phyloP scores from a whole-genome alignment of 2,113 vertebrate species.

The Heterochromis multidens region DNA sequence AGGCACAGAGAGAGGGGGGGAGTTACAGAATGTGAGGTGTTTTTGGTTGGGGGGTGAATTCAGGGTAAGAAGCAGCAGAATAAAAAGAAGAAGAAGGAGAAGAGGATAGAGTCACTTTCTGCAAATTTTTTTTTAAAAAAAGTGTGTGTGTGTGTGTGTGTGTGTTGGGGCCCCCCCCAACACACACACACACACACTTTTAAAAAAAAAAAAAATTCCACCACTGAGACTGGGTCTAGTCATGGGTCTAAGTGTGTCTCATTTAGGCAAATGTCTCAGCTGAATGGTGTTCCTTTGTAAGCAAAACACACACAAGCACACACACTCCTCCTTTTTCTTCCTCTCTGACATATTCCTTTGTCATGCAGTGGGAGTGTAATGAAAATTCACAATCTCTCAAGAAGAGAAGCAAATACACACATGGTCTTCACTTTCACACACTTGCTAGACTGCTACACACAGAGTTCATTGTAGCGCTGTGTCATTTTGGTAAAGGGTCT shows the following conservation, averaged over 20 bases:
- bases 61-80: background rate
- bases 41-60: conserved; percentile 18
- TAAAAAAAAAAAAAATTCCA: no score
- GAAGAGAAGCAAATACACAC: background rate
- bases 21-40: conserved; percentile 11
- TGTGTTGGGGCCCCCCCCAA: no score
- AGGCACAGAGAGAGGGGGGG: conserved; percentile 15
- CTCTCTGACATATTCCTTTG: background rate
- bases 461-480: background rate
- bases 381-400: conserved; percentile 13
- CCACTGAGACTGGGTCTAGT: no score
- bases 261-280: conserved; percentile 50
- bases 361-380: background rate
- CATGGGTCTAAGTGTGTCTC: conserved; percentile 34
- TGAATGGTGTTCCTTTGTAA: conserved; percentile 47
- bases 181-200: no score
- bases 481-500: background rate
- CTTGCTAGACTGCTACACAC: background rate
- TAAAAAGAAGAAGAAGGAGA: background rate
- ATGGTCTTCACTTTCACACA: background rate
- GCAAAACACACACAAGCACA: conserved; percentile 11
- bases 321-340: background rate
- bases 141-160: no score
- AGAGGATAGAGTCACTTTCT: conserved; percentile 27
- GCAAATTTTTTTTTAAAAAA: no score